Evolutionary conservation across 1,140 invertebrate species (phyloP), one percentile per base, ranked within the genome.

Genomic region (Solenopsis invicta): DNA sequence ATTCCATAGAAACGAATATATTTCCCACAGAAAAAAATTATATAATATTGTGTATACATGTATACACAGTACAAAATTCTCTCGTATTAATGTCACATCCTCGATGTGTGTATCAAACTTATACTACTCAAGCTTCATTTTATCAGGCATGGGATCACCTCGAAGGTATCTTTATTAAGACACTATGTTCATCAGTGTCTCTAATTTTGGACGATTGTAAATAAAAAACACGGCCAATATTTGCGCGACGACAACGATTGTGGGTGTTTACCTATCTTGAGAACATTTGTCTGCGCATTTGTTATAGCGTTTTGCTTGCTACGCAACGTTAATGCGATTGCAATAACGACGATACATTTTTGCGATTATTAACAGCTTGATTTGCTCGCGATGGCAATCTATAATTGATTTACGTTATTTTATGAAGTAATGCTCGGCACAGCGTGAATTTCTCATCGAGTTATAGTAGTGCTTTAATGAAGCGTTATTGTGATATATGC

Each of bases 111-210:
- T 81, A 24, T 16, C 16, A 12, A 45, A 54, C 10, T 54, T 54
- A 52, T 41, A 13, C 9, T 81, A 54, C 13, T 54, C 41, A 52
- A 85, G 89, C 89, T 90, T 90, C 89, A 87, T 54, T 89, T 90
- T 69, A 88, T 59, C 88, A 84, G 88, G 89, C 85, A 88, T 87
- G 16, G 56, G 88, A 89, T 80, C 16, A 69, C 2, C 76, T 75
- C 61, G 52, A 67, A 66, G 74, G 50, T 56, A 82, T 56, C 76
- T 85, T 89, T 87, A 76, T 74, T 81, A 89, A 89, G 88, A 90
- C 88, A 90, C 88, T 88, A 88, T 76, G 67, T 85, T 59, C 54
- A 59, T 76, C 88, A 76, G 54, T 90, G 89, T 90, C 88, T 90
- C 86, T 90, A 89, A 75, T 61, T 41, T 90, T 80, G 74, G 75